Evolutionary conservation across 2,797 vertebrate species (phyloP), one percentile per base, ranked within the genome.

Genomic region (Heliangelus exortis): DNA sequence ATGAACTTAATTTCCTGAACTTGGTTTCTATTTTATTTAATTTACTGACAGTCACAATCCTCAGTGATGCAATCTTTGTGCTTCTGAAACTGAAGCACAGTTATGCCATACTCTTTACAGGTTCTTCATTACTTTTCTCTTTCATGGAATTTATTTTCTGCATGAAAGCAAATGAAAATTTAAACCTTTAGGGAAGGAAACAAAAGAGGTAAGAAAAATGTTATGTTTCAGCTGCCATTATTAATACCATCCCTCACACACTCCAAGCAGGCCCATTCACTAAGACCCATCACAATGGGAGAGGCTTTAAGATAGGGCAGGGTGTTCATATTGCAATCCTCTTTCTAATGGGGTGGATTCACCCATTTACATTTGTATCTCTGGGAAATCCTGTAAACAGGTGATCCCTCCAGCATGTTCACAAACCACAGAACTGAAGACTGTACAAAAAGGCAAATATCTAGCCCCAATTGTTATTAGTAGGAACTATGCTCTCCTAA

Each of bases 1-100:
- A 90, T 50, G 4, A 90, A 84, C 86, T 89, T 89, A 39, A 92
- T 94, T 92, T 95, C 90, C 95, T 86, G 50, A 58, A 51, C 62
- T 76, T 82, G 26, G 18, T 61, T 95, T 75, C 6, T 31, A 48
- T 73, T 74, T 78, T 78, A 66, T 74, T 86, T 87, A 53, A 89
- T 79, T 90, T 79, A 76, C 31, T 62, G 68, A 75, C 65, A 68
- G 50, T 16, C 48, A 89, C 34, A 69, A 43, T 78, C 54, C 65
- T 61, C 41, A 92, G 61, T 21, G 65, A 77, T 80, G 68, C 50
- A 61, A 80, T 87, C 76, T 74, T 73, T 22, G 9, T 50, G 12
- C 14, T 51, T 36, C 51, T 83, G 54, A 81, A 79, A 63, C 31
- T 0, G 2, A 65, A 68, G n/a, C 39, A 87, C 36, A 68, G 45